Evolutionary conservation across 2,113 vertebrate genomes (phyloP).

Genomic region (Trochalopteron elliotii): DNA sequence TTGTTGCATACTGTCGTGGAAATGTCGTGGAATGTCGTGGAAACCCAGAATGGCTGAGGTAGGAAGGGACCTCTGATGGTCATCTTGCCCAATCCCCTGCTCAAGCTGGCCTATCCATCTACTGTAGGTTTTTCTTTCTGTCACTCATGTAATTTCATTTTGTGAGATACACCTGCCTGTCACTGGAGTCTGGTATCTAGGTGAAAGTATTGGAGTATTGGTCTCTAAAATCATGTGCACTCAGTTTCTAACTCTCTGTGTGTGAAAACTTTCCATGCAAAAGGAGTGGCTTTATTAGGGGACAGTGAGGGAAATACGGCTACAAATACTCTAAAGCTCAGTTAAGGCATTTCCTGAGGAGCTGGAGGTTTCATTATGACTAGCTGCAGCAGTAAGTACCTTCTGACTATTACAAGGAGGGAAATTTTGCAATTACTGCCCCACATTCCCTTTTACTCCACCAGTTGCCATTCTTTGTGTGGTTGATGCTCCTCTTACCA

Average conservation of each 20-base stretch:
- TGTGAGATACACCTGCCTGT: neutral
- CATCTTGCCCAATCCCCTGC: neutral
- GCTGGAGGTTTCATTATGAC: neutral
- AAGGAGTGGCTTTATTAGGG: neutral
- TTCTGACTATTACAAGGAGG: neutral
- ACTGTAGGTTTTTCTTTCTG: neutral
- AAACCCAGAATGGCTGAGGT: neutral
- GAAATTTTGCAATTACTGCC: neutral
- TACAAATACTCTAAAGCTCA: neutral
- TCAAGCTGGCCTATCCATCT: neutral
- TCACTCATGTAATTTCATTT: neutral
- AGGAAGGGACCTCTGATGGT: neutral
- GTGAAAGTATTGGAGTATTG: neutral
- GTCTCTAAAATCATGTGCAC: neutral
- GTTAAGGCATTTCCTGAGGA: slow-evolving; percentile 9
- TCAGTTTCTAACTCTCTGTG: accelerated
- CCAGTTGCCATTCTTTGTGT: neutral
- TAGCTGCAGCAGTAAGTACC: neutral
- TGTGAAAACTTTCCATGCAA: neutral
- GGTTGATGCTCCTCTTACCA: neutral
- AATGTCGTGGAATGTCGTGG: neutral
- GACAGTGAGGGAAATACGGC: neutral
- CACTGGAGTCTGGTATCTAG: neutral
- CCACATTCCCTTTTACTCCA: neutral
- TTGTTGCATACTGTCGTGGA: too few species aligned